These are phyloP conservation scores for Scolanthus callimorphus DNA, from an alignment of 92 coral and sea anemone species.

Conservation along the genomic window DNA sequence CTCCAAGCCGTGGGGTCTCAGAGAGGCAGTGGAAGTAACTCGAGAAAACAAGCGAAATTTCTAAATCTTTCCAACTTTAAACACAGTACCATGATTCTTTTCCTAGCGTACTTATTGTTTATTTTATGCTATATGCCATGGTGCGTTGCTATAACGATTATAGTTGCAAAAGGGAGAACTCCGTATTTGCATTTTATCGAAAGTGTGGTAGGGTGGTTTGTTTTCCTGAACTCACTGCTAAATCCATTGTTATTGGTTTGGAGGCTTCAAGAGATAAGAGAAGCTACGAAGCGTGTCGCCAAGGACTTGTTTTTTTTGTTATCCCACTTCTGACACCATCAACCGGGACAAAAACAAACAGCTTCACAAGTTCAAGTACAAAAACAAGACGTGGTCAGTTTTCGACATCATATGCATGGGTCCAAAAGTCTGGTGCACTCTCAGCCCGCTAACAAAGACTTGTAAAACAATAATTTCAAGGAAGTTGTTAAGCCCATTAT, in stretches of 20 bases:
- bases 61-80: not conserved
- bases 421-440: too few relatives aligned
- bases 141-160: not conserved
- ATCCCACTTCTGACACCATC: too few relatives aligned
- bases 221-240: conserved; percentile 8
- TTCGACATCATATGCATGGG: too few relatives aligned
- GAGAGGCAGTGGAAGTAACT: not conserved
- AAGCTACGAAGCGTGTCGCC: conserved; percentile 4
- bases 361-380: too few relatives aligned
- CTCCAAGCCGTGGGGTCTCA: conserved; percentile 1
- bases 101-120: not conserved
- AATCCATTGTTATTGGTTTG: conserved; percentile 7
- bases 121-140: not conserved
- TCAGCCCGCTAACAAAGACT: too few relatives aligned
- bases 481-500: too few relatives aligned
- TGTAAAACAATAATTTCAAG: too few relatives aligned
- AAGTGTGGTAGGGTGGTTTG: not conserved
- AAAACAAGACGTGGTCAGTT: too few relatives aligned
- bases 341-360: too few relatives aligned
- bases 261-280: conserved; percentile 11
- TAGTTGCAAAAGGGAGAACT: not conserved
- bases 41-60: not conserved
- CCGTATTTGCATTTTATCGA: not conserved
- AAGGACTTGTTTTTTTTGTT: too few relatives aligned
- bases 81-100: not conserved